Percentiles rank a stretch among this genome's conserved stretches.
Evolutionary conservation across 2,888 invertebrate genomes (phyloP).

Genomic region (Seira sanloemensis): DNA sequence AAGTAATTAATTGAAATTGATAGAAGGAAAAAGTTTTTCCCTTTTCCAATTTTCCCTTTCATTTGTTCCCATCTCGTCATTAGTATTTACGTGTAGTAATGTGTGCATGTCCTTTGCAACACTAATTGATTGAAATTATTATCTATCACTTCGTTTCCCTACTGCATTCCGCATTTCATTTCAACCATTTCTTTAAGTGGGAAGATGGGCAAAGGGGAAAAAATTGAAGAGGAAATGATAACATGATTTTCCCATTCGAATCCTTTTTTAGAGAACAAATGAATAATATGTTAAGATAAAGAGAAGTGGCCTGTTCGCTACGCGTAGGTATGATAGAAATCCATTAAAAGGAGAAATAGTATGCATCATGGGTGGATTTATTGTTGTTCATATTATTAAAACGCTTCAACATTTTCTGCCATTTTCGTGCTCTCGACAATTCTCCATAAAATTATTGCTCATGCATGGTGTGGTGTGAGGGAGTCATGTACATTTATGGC

Average conservation of each 20-base stretch:
- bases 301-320: background rate
- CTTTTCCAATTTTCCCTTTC: background rate
- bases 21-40: background rate
- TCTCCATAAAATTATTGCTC: background rate
- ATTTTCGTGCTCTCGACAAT: too few species aligned
- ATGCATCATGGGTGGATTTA: too few species aligned
- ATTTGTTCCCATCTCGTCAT: slow-evolving; percentile 5
- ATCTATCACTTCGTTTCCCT: background rate
- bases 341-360: too few species aligned
- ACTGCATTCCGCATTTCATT: slow-evolving; percentile 6
- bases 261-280: background rate
- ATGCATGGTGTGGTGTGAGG: background rate
- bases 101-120: background rate
- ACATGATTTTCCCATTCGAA: slow-evolving; percentile 27
- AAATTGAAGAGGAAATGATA: slow-evolving; percentile 16
- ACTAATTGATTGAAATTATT: background rate
- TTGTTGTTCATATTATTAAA: too few species aligned
- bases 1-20: too few species aligned
- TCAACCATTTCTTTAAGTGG: background rate
- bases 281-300: slow-evolving; percentile 16
- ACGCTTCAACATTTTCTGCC: too few species aligned
- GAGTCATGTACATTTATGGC: background rate
- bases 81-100: background rate
- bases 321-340: too few species aligned
- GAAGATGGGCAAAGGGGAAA: background rate